Evolutionary conservation across 2,113 vertebrate genomes (phyloP), one percentile per base, ranked within the genome.

Genomic region (Piaya cayana): DNA sequence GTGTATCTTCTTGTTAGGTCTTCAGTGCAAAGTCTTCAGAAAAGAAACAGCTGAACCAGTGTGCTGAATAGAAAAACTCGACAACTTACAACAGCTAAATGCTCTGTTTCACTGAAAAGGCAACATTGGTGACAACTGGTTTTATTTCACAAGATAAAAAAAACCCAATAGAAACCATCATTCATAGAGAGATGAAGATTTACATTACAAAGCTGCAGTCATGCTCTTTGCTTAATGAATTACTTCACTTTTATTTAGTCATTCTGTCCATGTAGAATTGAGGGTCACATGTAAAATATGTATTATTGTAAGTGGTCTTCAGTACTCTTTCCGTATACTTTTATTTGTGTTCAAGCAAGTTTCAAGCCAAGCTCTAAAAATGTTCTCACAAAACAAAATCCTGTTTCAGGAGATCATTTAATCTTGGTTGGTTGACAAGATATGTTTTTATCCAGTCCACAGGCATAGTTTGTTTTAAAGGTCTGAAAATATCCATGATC

Each of bases 351-450:
- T 82, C 36, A 53, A 82, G 45, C 23, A 79, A 36, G 13, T 68
- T 96, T 92, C 82, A 93, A 92, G 76, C 42, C 15, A 65, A 79
- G 42, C 34, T 89, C 93, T 59, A 82, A 80, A 87, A 82, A 55
- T 23, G 16, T 63, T 92, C 77, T 60, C 8, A 58, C 30, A 62
- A 43, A 88, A 80, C 52, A 88, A 81, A 78, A 53, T 45, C 12
- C 34, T 87, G 58, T 62, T 92, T 89, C 52, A 72, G 72, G 60
- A 56, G n/a, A 79, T 82, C 62, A 69, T 65, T 95, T 84, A 2
- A 65, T 84, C 90, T 78, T 81, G 68, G 60, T 30, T 70, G 43
- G 68, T 42, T 62, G 52, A 93, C 50, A 81, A 86, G 71, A 43
- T 58, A 88, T 25, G 30, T 52, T 93, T 94, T 86, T 71, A 64